A percentile compares a stretch with the other conserved stretches of the same genome.
Conservation (phyloP, 2,113 vertebrate species). For the Phaethon lepturus region DNA sequence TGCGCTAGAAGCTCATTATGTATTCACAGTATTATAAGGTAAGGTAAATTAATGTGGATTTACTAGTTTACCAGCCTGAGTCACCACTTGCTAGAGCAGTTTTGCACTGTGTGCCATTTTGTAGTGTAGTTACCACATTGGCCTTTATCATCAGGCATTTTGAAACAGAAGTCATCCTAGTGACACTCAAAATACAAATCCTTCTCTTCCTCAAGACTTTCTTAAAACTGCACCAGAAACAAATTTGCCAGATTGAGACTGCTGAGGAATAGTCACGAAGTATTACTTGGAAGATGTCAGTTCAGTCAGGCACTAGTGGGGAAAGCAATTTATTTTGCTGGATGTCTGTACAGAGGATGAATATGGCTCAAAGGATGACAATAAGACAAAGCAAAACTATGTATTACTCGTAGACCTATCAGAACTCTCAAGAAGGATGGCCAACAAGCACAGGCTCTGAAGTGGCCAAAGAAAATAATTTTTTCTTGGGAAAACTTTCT, state of each 20-base stretch:
- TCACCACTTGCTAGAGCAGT: background rate
- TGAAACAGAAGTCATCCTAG: background rate
- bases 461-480: background rate
- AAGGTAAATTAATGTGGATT: background rate
- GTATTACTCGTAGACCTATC: background rate
- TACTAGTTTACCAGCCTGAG: background rate
- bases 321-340: background rate
- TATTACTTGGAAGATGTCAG: background rate
- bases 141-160: background rate
- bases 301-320: background rate
- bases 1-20: rapidly evolving
- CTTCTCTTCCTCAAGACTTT: background rate
- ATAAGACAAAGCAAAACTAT: background rate
- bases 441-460: background rate
- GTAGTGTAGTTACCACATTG: background rate
- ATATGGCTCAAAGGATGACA: background rate
- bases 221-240: background rate
- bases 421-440: background rate
- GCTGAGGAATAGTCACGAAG: background rate
- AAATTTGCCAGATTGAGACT: background rate
- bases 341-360: background rate
- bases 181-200: background rate
- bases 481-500: background rate
- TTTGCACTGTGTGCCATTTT: background rate
- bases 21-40: background rate